Base-by-base conservation (phyloP, 2,113 vertebrate species). In the Xiphophorus maculatus region DNA sequence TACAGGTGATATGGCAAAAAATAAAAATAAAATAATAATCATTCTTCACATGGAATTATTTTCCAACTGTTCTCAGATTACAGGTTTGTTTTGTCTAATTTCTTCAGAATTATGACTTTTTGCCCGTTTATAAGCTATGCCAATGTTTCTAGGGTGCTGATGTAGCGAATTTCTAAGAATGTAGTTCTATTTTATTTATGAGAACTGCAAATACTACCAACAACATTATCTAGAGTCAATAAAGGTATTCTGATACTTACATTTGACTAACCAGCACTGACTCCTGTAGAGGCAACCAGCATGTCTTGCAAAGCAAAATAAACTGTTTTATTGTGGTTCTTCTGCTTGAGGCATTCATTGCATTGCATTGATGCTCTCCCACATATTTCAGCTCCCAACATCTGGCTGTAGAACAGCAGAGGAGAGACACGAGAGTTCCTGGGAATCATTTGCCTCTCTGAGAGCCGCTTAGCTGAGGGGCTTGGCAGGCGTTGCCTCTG, bases 401-500 rank as follows among this genome's bases (percentile, higher is more conserved):
- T 66, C 42, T 76, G 73, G 75, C 73, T 64, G 29, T 30, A 63
- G 69, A 74, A 68, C 25, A 63, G 67, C 70, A 58, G 44, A 76
- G 63, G n/a, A 62, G 75, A 51, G 65, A 79, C 64, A 54, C 22
- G 14, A 63, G 76, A 63, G 74, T 62, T 74, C 69, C 68, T 32
- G 73, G 63, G 84, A 81, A 85, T 88, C 68, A n/a, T 74, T 69
- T 69, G 30, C 75, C 66, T n/a, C 63, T 72, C 51, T 37, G 77
- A 81, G 78, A 75, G 68, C 32, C 3, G 81, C 69, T 84, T 79
- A 82, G 80, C 86, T 65, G 60, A 77, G 63, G 65, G 79, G 80
- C 83, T 83, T 81, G 90, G 80, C 84, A 73, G 32, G 60, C 40
- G 25, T 33, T 28, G 75, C 37, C 27, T 80, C 85, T 74, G 82